Conservation (phyloP, 2,113 vertebrate species). For the Channa argus region DNA sequence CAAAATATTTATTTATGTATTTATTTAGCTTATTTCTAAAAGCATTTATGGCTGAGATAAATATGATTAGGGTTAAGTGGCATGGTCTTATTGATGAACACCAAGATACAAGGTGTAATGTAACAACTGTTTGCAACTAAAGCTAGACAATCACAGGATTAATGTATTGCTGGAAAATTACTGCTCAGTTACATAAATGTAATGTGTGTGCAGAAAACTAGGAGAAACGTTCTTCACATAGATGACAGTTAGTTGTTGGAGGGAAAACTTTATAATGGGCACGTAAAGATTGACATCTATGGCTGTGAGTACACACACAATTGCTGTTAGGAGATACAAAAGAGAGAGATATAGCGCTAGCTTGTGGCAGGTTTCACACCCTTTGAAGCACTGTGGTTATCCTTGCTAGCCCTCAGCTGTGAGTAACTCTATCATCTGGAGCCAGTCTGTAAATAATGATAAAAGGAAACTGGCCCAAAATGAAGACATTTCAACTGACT, state of each 20-base stretch:
- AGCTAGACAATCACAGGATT: too few relatives aligned
- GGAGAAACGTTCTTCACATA: too few relatives aligned
- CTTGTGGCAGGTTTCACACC: slow-evolving; percentile 12
- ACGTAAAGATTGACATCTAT: background rate
- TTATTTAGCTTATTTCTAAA: too few relatives aligned
- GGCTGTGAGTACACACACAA: background rate
- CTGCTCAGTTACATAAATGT: background rate
- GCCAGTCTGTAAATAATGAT: background rate
- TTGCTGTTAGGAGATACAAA: background rate
- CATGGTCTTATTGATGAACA: too few relatives aligned
- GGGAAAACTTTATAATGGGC: too few relatives aligned
- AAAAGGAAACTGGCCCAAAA: background rate
- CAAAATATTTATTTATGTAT: background rate
- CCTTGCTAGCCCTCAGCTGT: background rate
- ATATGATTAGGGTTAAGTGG: too few relatives aligned
- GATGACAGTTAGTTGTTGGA: too few relatives aligned
- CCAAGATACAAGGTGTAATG: too few relatives aligned
- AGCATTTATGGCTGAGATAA: too few relatives aligned
- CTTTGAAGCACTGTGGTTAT: slow-evolving; percentile 1
- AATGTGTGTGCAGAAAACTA: background rate
- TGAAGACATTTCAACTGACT: background rate
- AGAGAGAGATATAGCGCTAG: slow-evolving; percentile 2
- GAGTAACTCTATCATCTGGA: background rate
- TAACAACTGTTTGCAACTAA: too few relatives aligned
- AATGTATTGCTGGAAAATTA: background rate